These are phyloP conservation scores for Protonemura montana DNA, from an alignment of 2,888 invertebrate genomes.

Conservation along the genomic window DNA sequence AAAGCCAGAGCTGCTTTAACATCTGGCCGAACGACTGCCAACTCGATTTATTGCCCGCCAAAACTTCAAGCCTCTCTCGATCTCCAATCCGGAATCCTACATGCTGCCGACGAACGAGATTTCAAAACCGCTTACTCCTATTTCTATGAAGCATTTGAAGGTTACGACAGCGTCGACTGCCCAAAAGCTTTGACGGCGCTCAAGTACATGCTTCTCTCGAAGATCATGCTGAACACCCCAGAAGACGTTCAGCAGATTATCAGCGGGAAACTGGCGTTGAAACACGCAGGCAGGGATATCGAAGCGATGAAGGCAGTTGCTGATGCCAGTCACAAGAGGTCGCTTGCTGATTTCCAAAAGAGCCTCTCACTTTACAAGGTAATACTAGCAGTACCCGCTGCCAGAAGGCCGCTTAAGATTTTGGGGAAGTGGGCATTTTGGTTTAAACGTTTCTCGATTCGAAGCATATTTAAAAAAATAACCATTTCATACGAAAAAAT, in stretches of 20 bases:
- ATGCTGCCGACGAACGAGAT: slow-evolving; percentile 99
- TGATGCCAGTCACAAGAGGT: slow-evolving; percentile 94
- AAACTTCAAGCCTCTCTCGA: slow-evolving; percentile 98
- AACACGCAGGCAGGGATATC: slow-evolving; percentile 93
- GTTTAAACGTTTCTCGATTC: no score
- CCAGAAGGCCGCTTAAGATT: no score
- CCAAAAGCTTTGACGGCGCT: slow-evolving; percentile 92
- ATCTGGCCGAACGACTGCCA: slow-evolving; percentile 98
- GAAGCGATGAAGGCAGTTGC: slow-evolving; percentile 99
- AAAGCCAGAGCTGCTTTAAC: slow-evolving; percentile 96
- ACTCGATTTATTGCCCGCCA: slow-evolving; percentile 98
- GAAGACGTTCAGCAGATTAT: slow-evolving; percentile 96
- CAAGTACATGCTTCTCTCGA: slow-evolving; percentile 98
- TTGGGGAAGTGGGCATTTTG: no score
- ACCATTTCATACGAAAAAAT: no score
- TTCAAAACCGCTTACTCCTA: slow-evolving; percentile 99
- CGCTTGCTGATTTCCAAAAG: slow-evolving; percentile 94
- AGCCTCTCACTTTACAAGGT: slow-evolving; percentile 82
- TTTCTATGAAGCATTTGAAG: slow-evolving; percentile 99
- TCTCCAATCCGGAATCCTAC: slow-evolving; percentile 95
- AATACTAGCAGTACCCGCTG: no score
- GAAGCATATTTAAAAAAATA: no score
- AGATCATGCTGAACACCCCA: slow-evolving; percentile 97
- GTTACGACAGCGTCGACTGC: slow-evolving; percentile 94
- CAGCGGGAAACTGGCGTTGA: slow-evolving; percentile 95